phyloP scores from a whole-genome alignment of 92 coral and sea anemone species.

The Montipora capitata region DNA sequence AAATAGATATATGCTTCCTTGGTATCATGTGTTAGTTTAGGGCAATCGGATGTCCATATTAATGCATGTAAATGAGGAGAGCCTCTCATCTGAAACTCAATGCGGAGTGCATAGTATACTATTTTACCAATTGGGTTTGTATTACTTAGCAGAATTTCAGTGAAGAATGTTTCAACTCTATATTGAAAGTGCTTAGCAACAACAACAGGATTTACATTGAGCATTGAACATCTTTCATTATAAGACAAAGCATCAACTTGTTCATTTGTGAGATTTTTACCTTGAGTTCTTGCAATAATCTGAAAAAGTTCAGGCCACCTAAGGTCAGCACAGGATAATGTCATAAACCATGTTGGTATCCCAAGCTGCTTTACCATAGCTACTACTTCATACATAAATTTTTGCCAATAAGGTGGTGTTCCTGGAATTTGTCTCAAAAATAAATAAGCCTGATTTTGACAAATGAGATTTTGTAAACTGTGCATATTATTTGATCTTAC shows the following conservation, averaged over 20 bases:
- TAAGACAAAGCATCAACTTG: no score
- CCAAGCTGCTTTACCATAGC: no score
- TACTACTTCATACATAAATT: no score
- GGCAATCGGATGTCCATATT: constrained; percentile 64
- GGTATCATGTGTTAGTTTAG: constrained; percentile 52
- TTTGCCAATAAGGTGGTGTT: constrained; percentile 37
- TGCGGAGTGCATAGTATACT: constrained; percentile 68
- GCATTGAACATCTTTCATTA: no score
- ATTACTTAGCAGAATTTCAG: no score
- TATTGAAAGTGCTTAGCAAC: no score
- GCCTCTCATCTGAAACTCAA: constrained; percentile 73
- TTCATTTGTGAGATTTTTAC: no score
- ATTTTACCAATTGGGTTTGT: constrained; percentile 73
- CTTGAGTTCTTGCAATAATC: not conserved
- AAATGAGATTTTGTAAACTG: constrained; percentile 37
- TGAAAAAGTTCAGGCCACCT: constrained; percentile 76
- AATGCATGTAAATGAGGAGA: constrained; percentile 57
- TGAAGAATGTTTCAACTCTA: no score
- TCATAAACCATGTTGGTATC: constrained; percentile 74
- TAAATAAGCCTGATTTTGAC: constrained; percentile 76
- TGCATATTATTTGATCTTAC: constrained; percentile 46
- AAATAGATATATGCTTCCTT: constrained; percentile 52
- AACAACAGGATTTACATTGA: no score
- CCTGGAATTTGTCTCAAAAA: constrained; percentile 65
- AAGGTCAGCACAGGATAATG: constrained; percentile 69